Conservation (phyloP, 2,113 vertebrate genomes). For the Eulemur macaco region DNA sequence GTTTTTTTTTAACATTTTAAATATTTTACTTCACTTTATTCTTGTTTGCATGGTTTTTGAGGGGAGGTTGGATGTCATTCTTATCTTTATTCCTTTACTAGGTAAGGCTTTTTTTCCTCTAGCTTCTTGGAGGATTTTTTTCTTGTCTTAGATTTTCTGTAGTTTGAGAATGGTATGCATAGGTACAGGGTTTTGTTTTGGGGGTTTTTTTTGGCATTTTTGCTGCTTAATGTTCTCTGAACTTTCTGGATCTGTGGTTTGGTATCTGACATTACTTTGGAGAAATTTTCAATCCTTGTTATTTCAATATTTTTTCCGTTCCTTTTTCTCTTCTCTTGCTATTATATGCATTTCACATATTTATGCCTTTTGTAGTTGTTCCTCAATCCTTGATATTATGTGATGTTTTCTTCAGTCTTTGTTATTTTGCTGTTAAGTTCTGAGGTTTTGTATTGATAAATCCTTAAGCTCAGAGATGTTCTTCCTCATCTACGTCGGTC, state of each 20-base stretch:
- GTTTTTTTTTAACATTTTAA: too few species aligned
- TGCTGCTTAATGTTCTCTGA: not conserved
- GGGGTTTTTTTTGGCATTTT: not conserved
- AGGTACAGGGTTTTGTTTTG: not conserved
- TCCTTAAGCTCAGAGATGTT: not conserved
- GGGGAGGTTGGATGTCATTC: not conserved
- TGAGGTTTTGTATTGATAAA: not conserved
- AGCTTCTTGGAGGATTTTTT: not conserved
- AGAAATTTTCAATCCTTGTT: not conserved
- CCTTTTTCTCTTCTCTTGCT: not conserved
- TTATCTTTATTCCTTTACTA: not conserved
- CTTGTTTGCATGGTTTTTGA: not conserved
- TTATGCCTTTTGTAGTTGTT: not conserved
- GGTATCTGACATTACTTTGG: not conserved
- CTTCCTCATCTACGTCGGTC: not conserved
- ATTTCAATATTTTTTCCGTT: not conserved
- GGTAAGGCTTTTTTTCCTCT: not conserved
- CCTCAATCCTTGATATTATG: not conserved
- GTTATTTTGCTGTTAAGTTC: not conserved
- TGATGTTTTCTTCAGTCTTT: not conserved
- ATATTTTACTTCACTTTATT: too few species aligned
- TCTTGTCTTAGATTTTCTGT: not conserved
- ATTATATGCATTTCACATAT: not conserved
- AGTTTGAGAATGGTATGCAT: not conserved
- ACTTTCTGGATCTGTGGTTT: not conserved